Percentiles rank a stretch among this genome's conserved stretches.
Evolutionary conservation across 2,113 vertebrate genomes (phyloP).

Genomic region (Oxyura jamaicensis): DNA sequence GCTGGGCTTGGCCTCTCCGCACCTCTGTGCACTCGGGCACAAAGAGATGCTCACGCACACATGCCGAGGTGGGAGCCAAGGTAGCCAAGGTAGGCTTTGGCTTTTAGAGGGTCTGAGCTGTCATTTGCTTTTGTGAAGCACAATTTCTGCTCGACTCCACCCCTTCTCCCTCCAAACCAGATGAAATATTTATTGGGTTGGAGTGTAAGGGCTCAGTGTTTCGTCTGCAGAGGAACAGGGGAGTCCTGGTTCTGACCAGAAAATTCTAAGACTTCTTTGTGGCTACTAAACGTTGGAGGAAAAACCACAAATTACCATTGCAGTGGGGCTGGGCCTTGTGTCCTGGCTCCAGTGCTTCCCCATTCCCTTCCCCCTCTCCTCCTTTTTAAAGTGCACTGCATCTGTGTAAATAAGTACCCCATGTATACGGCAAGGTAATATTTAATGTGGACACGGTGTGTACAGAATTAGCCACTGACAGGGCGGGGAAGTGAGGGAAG

Average conservation of each 20-base stretch:
- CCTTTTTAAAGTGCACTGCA: conserved; percentile 79
- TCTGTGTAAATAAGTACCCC: conserved; percentile 88
- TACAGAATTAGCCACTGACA: conserved; percentile 66
- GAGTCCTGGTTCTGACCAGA: conserved; percentile 78
- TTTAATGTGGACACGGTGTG: conserved; percentile 59
- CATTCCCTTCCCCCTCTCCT: conserved; percentile 43
- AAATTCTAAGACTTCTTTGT: conserved; percentile 90
- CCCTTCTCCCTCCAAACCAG: conserved; percentile 64
- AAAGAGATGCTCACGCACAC: neutral
- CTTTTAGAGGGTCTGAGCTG: neutral
- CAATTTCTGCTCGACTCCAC: conserved; percentile 45
- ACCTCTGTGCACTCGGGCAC: fast-evolving
- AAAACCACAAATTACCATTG: conserved; percentile 93
- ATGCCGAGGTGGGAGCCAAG: neutral
- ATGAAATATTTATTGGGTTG: conserved; percentile 79
- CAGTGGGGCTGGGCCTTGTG: conserved; percentile 79
- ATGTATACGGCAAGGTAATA: conserved; percentile 58
- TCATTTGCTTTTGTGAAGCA: conserved; percentile 14
- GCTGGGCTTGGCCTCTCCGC: neutral
- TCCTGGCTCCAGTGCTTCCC: conserved; percentile 74
- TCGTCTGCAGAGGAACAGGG: conserved; percentile 81
- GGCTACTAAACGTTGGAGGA: conserved; percentile 84
- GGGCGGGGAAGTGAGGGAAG: conserved; percentile 42
- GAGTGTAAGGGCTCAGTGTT: conserved; percentile 71
- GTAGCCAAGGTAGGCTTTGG: conserved; percentile 30